Evolutionary conservation across 92 coral and sea anemone species (phyloP).

Genomic region (Siderastrea radians): DNA sequence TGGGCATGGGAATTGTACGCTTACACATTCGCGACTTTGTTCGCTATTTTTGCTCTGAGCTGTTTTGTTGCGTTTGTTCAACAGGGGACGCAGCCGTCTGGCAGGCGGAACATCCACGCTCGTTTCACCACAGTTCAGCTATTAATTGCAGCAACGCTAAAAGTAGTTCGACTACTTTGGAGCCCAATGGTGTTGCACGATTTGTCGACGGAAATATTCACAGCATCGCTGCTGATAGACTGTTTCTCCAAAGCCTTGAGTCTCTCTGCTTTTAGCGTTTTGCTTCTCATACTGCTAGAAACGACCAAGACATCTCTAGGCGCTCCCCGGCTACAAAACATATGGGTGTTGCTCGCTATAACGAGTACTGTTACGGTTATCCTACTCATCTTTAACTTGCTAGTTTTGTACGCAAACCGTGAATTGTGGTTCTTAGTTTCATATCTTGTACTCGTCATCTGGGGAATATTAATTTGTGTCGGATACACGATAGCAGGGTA

Average conservation of each 20-base stretch:
- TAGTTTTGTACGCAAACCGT: constrained; percentile 39
- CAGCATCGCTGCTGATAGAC: neutral
- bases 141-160: constrained; percentile 26
- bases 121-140: constrained; percentile 43
- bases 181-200: neutral
- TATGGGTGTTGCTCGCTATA: constrained; percentile 55
- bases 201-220: neutral
- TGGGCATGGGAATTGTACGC: constrained; percentile 41
- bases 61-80: constrained; percentile 15
- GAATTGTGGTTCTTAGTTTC: constrained; percentile 61
- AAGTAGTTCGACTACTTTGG: constrained; percentile 21
- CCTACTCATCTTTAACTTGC: constrained; percentile 51
- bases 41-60: constrained; percentile 10
- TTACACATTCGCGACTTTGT: constrained; percentile 29
- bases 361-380: constrained; percentile 43
- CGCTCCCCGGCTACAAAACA: constrained; percentile 76
- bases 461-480: constrained; percentile 76
- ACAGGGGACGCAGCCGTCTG: constrained; percentile 12
- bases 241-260: constrained; percentile 6
- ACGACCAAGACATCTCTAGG: constrained; percentile 69
- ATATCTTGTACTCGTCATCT: constrained; percentile 31
- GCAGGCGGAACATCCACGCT: constrained; percentile 9
- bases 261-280: constrained; percentile 76
- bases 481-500: constrained; percentile 79
- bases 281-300: constrained; percentile 76